Percentiles rank a stretch among this genome's conserved stretches.
Evolutionary conservation across 53 echinoderm and acorn worm species (phyloP).

Genomic region (Echinarachnius parma): DNA sequence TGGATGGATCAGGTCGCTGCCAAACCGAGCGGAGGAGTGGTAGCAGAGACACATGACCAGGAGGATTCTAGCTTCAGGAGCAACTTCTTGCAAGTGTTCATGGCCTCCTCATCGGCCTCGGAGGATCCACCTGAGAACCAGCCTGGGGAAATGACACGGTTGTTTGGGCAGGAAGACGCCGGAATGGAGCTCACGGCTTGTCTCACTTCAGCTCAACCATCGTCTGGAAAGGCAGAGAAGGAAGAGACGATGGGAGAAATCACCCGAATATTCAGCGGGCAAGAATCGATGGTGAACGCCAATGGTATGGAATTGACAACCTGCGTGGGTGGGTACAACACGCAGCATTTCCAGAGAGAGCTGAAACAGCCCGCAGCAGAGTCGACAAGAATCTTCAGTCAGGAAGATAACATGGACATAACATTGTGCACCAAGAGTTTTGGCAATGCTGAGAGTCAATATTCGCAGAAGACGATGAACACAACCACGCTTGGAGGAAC

Average conservation of each 20-base stretch:
- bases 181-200: conserved; percentile 36
- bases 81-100: conserved; percentile 16
- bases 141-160: neutral
- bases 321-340: conserved; percentile 21
- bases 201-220: neutral
- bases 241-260: conserved; percentile 21
- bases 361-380: conserved; percentile 29
- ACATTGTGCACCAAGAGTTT: conserved; percentile 43
- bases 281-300: conserved; percentile 6
- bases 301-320: conserved; percentile 39
- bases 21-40: too few species aligned
- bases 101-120: conserved; percentile 10
- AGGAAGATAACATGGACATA: conserved; percentile 62
- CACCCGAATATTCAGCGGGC: conserved; percentile 40
- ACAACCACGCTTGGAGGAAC: neutral
- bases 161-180: neutral
- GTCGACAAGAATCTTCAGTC: conserved; percentile 50
- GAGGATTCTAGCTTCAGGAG: conserved; percentile 20
- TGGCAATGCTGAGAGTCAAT: too few species aligned
- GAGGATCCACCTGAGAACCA: neutral
- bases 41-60: too few species aligned
- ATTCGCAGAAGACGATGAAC: neutral
- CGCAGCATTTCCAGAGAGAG: neutral
- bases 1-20: neutral
- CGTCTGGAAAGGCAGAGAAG: neutral